phyloP scores from a whole-genome alignment of 1,140 invertebrate genomes.

The Chionoecetes opilio region DNA sequence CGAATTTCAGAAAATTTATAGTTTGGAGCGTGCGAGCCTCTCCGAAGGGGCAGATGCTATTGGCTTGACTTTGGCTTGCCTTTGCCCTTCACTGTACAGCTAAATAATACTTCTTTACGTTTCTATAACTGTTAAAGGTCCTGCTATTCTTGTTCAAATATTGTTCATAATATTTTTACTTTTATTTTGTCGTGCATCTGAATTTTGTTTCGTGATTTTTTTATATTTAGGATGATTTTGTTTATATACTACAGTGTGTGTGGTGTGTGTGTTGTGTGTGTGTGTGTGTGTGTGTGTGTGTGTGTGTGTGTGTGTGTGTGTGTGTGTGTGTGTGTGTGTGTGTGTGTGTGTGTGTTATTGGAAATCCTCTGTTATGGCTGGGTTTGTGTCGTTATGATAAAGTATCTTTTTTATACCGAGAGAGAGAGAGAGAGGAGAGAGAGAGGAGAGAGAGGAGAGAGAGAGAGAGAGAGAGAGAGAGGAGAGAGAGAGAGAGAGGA shows the following conservation, averaged over 20 bases:
- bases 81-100: no score
- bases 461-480: conserved; percentile 41
- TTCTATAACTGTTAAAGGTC: no score
- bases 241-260: no score
- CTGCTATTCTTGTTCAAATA: no score
- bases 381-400: conserved; percentile 39
- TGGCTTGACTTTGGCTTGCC: no score
- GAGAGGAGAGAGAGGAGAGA: conserved; percentile 34
- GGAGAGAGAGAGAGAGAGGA: neutral
- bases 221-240: no score
- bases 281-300: conserved; percentile 58
- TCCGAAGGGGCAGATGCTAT: neutral
- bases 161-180: no score
- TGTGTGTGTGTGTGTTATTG: neutral
- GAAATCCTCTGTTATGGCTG: neutral
- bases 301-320: conserved; percentile 57
- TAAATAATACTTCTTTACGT: no score
- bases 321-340: conserved; percentile 52
- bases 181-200: no score
- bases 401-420: neutral
- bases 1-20: conserved; percentile 78
- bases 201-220: no score
- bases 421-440: conserved; percentile 49
- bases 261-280: neutral
- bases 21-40: conserved; percentile 51